Percentiles rank a stretch among this genome's conserved stretches.
phyloP scores from a whole-genome alignment of 2,797 vertebrate species.

The Hoplostethus mediterraneus region DNA sequence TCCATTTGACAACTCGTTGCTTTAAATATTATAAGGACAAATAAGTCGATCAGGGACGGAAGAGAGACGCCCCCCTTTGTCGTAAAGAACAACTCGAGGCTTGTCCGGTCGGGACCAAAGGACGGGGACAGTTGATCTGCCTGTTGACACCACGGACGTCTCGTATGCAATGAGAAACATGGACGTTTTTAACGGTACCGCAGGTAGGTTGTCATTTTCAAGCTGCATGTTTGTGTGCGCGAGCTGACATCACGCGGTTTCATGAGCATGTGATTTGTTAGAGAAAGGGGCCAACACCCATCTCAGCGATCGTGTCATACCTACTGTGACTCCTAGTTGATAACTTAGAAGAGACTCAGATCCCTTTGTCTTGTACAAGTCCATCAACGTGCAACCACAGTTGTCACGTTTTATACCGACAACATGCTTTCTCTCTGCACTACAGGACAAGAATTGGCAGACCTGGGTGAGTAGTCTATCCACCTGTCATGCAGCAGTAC shows the following conservation, averaged over 20 bases:
- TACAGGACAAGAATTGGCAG: slow-evolving; percentile 40
- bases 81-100: not conserved
- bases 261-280: slow-evolving; percentile 48
- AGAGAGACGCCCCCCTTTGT: no score
- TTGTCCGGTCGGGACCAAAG: not conserved
- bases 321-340: no score
- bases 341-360: no score
- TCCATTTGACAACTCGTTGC: no score
- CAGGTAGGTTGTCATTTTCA: slow-evolving; percentile 45
- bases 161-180: slow-evolving; percentile 77
- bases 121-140: slow-evolving; percentile 4
- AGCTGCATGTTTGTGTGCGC: not conserved
- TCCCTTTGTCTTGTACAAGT: not conserved
- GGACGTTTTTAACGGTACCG: slow-evolving; percentile 63
- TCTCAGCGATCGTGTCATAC: slow-evolving; percentile 2
- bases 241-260: slow-evolving; percentile 45
- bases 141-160: slow-evolving; percentile 4
- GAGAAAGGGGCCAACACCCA: slow-evolving; percentile 68
- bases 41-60: not conserved
- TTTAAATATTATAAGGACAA: not conserved
- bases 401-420: not conserved
- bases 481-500: not conserved
- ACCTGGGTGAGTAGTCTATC: slow-evolving; percentile 61
- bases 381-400: not conserved
- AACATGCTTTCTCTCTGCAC: slow-evolving; percentile 28